These are phyloP conservation scores for Scylla paramamosain DNA, from an alignment of 1,140 invertebrate genomes.

Conservation along the genomic window DNA sequence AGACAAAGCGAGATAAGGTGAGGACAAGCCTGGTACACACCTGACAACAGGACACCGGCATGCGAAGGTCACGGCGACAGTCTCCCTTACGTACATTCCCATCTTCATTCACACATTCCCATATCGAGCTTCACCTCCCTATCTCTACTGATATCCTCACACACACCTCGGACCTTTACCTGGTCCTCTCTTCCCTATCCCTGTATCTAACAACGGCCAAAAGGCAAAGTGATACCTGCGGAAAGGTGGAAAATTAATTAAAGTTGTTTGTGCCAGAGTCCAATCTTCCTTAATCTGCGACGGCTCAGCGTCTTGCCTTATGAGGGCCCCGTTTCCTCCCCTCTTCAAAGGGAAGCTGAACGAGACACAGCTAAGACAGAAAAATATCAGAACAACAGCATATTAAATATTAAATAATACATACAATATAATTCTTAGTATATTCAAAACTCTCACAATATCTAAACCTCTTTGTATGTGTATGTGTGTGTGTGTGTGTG, in stretches of 20 bases:
- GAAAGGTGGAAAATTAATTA: slow-evolving; percentile 15
- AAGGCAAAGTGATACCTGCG: not conserved
- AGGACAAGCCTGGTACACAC: no score
- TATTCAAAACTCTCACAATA: not conserved
- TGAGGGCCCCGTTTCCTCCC: not conserved
- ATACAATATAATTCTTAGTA: not conserved
- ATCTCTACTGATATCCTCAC: not conserved
- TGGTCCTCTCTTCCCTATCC: not conserved
- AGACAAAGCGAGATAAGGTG: no score
- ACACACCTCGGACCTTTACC: not conserved
- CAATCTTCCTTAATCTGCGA: slow-evolving; percentile 5
- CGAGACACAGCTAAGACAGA: not conserved
- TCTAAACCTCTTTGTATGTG: not conserved
- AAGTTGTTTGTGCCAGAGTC: not conserved
- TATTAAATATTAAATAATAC: not conserved
- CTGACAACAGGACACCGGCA: no score
- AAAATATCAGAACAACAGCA: not conserved
- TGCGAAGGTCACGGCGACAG: no score
- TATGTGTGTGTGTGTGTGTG: slow-evolving; percentile 1
- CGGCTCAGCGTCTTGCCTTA: slow-evolving; percentile 1
- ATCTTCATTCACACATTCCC: not conserved
- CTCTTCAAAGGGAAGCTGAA: not conserved
- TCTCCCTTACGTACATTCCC: not conserved
- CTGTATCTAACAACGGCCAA: not conserved
- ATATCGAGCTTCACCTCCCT: not conserved